Base-by-base conservation (phyloP, 2,113 vertebrate genomes). In the Dasyurus viverrinus region DNA sequence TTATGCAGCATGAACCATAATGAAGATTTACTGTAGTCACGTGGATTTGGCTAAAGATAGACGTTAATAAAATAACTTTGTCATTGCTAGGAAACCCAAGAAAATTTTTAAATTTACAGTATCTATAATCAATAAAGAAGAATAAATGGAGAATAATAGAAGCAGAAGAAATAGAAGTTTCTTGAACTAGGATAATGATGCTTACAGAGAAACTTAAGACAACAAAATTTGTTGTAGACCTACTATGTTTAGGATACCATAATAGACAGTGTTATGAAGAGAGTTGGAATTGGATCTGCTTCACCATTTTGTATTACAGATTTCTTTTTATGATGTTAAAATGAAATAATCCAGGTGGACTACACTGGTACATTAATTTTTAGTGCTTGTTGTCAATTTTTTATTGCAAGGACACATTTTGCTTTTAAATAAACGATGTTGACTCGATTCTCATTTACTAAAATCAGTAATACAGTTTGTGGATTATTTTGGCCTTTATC, bases 101-200 rank as follows among this genome's bases (percentile, higher is more conserved):
- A 27, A 90, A 52, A 54, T 55, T 54, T 14, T 53, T 8, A 84
- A 90, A 76, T 54, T 54, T 92, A 26, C 8, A 90, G 16, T 90
- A 90, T 92, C 54, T 36, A 25, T 30, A 93, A 92, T 25, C 57
- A 50, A 53, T 46, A 89, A 55, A 53, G 89, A 91, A 93, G 42
- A 93, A 42, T 93, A n/a, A 92, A 30, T 54, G 22, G 52, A 91
- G 55, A 90, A 90, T 90, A 90, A 90, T 90, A 23, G 90, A 92
- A 53, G n/a, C 26, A 30, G 14, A n/a, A n/a, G n/a, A n/a, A n/a
- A n/a, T n/a, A n/a, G n/a, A n/a, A n/a, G 53, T 27, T 8, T 96
- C 50, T 55, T 93, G 60, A 91, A 91, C 92, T 30, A 54, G 23
- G 27, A 25, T 7, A 36, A 2, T 30, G 6, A 42, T 30, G 14